Evolutionary conservation across 2,113 vertebrate species (phyloP).

Genomic region (Nematolebias whitei): DNA sequence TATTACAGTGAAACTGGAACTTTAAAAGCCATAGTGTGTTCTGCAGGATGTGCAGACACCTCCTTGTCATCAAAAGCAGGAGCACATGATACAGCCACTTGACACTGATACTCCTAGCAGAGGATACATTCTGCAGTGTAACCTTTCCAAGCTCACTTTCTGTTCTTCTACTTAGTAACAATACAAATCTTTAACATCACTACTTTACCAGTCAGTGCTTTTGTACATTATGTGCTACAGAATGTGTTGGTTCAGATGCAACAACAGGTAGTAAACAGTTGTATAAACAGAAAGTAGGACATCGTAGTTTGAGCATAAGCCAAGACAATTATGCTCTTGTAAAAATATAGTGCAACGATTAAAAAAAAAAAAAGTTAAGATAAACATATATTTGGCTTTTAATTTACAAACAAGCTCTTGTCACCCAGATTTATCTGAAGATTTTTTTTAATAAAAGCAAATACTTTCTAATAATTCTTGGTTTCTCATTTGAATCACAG

Average conservation of each 20-base stretch:
- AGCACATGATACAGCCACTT: slow-evolving; percentile 41
- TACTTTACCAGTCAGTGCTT: not conserved
- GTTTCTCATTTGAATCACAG: not conserved
- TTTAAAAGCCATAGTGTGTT: slow-evolving; percentile 15
- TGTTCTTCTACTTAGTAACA: not conserved
- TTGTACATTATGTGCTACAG: not conserved
- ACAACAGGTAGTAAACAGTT: not conserved
- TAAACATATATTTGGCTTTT: not conserved
- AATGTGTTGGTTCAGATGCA: not conserved
- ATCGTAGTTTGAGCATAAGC: slow-evolving; percentile 6
- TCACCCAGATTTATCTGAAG: too few relatives aligned
- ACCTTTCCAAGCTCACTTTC: slow-evolving; percentile 6
- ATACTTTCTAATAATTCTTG: not conserved
- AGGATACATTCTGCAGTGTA: slow-evolving; percentile 21
- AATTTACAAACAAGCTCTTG: not conserved
- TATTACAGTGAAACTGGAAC: slow-evolving; percentile 35
- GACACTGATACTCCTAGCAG: slow-evolving; percentile 31
- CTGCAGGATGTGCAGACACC: slow-evolving; percentile 41
- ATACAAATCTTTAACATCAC: not conserved
- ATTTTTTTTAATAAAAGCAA: too few relatives aligned
- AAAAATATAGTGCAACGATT: not conserved
- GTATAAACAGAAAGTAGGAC: not conserved
- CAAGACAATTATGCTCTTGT: not conserved
- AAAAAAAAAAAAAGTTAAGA: not conserved
- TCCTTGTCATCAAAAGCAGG: slow-evolving; percentile 37